phyloP scores from a whole-genome alignment of 2,797 vertebrate genomes.

The Morelia viridis region DNA sequence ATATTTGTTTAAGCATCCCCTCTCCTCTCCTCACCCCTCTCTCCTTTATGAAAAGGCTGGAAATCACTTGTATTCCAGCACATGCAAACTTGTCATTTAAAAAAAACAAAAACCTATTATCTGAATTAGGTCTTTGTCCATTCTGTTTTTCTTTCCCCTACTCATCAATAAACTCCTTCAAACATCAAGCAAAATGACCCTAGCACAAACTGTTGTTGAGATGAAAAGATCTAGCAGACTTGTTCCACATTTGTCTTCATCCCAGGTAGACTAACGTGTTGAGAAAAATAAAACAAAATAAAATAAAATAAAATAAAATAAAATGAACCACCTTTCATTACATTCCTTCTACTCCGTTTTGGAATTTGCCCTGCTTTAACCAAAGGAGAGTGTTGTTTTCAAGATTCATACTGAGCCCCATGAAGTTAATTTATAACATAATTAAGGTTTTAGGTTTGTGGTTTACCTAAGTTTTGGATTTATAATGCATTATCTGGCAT shows the following conservation, averaged over 20 bases:
- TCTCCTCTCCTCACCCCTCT: not conserved
- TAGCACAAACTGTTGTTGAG: slow-evolving; percentile 38
- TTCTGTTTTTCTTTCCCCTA: slow-evolving; percentile 38
- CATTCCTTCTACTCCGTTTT: not conserved
- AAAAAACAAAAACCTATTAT: slow-evolving; percentile 16
- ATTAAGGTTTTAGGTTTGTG: slow-evolving; percentile 24
- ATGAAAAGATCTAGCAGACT: slow-evolving; percentile 44
- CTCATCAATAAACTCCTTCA: slow-evolving; percentile 52
- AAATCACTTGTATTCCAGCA: slow-evolving; percentile 41
- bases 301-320: not conserved
- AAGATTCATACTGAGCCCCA: slow-evolving; percentile 32
- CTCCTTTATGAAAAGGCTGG: not conserved
- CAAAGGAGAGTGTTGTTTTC: not conserved
- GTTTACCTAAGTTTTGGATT: slow-evolving; percentile 25
- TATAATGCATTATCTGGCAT: slow-evolving; percentile 31
- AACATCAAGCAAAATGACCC: slow-evolving; percentile 38
- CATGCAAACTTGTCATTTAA: slow-evolving; percentile 9
- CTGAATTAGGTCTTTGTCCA: slow-evolving; percentile 26
- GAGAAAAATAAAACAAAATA: not conserved
- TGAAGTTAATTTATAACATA: slow-evolving; percentile 44
- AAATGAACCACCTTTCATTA: not conserved
- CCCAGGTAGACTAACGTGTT: slow-evolving; percentile 25
- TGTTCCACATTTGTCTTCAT: not conserved
- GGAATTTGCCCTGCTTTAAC: not conserved
- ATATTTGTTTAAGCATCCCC: slow-evolving; percentile 41